phyloP scores from a whole-genome alignment of 2,113 vertebrate genomes.

The Eulemur macaco region DNA sequence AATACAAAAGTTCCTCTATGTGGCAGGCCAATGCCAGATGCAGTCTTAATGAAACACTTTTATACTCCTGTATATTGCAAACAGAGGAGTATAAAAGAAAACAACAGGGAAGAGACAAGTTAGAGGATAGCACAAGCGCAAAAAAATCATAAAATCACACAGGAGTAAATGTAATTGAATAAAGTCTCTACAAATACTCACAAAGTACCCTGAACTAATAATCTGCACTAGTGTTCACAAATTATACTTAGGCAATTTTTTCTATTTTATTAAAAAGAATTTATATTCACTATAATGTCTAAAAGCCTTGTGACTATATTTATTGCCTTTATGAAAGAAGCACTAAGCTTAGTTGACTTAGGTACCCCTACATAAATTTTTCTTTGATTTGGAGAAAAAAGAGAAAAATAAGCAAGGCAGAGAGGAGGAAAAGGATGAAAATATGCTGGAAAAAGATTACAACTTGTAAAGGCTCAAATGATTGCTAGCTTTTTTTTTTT shows the following conservation, averaged over 20 bases:
- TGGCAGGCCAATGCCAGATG: conserved; percentile 42
- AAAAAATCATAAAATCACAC: not conserved
- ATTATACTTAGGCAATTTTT: not conserved
- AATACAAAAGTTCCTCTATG: not conserved
- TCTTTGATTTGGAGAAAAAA: conserved; percentile 21
- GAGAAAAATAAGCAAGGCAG: not conserved
- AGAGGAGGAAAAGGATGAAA: not conserved
- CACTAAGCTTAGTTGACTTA: not conserved
- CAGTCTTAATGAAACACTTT: conserved; percentile 62
- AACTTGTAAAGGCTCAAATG: not conserved
- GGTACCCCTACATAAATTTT: not conserved
- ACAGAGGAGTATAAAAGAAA: conserved; percentile 24
- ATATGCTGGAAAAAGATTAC: not conserved
- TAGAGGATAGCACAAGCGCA: not conserved
- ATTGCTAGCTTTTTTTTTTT: not conserved
- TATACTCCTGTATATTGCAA: not conserved
- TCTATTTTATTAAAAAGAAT: not conserved
- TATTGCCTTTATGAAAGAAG: not conserved
- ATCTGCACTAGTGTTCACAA: not conserved
- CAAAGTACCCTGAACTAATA: not conserved
- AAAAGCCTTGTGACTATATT: conserved; percentile 16
- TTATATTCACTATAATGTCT: conserved; percentile 35
- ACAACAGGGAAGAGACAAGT: not conserved
- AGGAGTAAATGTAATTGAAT: not conserved
- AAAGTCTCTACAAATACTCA: not conserved